Evolutionary conservation across 2,888 invertebrate genomes (phyloP).

Genomic region (Spilarctia lutea): DNA sequence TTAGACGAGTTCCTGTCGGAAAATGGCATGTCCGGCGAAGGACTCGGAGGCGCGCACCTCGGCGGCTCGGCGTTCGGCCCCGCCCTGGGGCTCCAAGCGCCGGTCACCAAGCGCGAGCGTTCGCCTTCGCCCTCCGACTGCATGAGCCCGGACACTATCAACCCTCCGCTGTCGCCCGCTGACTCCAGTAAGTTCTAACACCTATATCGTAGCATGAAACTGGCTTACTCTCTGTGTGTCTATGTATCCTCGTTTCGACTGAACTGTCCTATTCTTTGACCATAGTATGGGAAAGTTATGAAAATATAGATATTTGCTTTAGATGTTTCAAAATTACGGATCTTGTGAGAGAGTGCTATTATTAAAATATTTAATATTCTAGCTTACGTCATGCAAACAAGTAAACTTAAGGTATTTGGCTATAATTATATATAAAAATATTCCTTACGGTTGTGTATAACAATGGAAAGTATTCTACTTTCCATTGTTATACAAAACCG

Average conservation of each 20-base stretch:
- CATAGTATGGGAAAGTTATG: slow-evolving; percentile 11
- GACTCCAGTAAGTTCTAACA: slow-evolving; percentile 92
- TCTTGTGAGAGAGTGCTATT: not conserved
- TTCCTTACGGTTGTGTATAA: not conserved
- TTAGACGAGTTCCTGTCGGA: slow-evolving; percentile 98
- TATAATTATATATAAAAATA: slow-evolving; percentile 6
- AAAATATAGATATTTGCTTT: slow-evolving; percentile 11
- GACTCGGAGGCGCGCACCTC: slow-evolving; percentile 88
- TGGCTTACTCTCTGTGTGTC: not conserved
- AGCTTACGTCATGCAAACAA: not conserved
- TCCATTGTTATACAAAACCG: slow-evolving; percentile 14
- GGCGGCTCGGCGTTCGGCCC: slow-evolving; percentile 88
- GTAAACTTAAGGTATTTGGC: not conserved
- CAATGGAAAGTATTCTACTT: too few relatives aligned
- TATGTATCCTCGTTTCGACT: slow-evolving; percentile 1
- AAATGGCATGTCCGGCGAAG: slow-evolving; percentile 96
- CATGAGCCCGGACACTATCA: slow-evolving; percentile 95
- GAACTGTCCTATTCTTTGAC: not conserved
- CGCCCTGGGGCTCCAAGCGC: slow-evolving; percentile 87
- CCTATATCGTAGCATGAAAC: not conserved
- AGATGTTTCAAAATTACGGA: slow-evolving; percentile 1
- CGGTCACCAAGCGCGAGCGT: slow-evolving; percentile 94
- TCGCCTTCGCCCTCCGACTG: slow-evolving; percentile 95
- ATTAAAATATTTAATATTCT: slow-evolving; percentile 13
- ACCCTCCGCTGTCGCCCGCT: slow-evolving; percentile 95